Evolutionary conservation across 2,888 invertebrate species (phyloP).

Genomic region (Acleris sparsana): DNA sequence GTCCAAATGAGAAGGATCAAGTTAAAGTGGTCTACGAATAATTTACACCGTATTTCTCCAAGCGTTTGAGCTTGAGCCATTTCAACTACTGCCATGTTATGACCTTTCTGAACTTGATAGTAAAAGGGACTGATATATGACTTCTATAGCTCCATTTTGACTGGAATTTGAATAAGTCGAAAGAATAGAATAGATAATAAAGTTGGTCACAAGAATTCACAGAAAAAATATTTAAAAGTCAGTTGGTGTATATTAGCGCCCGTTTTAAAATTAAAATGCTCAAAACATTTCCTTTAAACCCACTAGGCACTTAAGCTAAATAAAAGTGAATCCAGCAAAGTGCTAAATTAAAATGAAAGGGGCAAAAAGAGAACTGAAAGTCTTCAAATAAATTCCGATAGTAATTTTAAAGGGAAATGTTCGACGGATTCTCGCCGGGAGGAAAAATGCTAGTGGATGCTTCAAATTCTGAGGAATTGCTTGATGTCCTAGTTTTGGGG

Average conservation of each 20-base stretch:
- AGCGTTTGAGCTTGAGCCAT: background rate
- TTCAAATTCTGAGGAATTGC: slow-evolving; percentile 34
- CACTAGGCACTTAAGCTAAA: no score
- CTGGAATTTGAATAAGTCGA: no score
- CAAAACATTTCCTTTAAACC: no score
- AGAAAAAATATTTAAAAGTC: no score
- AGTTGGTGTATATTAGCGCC: no score
- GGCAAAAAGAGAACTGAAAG: slow-evolving; percentile 21
- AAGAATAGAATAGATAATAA: no score
- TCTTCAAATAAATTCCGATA: slow-evolving; percentile 29
- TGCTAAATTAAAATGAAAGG: slow-evolving; percentile 7
- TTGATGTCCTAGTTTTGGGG: slow-evolving; percentile 32
- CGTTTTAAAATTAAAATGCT: no score
- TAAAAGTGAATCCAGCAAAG: background rate
- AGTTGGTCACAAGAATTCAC: no score
- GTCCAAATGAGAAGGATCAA: slow-evolving; percentile 1
- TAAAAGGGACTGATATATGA: no score
- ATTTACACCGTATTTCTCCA: background rate
- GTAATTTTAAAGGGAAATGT: slow-evolving; percentile 37
- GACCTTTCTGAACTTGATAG: background rate
- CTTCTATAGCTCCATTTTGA: no score
- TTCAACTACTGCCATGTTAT: background rate
- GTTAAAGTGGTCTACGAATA: slow-evolving; percentile 3
- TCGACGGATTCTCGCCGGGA: slow-evolving; percentile 17
- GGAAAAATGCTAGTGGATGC: slow-evolving; percentile 32